Conservation (phyloP, 2,888 invertebrate genomes). For the Sphaerophoria rueppellii region DNA sequence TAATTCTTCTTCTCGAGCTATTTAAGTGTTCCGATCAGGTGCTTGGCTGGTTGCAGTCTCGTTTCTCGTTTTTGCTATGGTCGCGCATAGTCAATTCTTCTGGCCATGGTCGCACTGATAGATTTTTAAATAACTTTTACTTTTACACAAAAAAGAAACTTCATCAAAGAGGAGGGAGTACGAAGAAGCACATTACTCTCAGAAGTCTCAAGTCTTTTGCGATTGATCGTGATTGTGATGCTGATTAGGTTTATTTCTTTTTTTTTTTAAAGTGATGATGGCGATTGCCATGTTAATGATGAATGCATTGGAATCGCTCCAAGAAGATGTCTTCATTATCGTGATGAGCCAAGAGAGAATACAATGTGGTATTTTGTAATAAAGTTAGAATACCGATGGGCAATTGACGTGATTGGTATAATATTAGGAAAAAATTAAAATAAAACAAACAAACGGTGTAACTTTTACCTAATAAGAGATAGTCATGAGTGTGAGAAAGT, state of each 20-base stretch:
- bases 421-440: neutral
- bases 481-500: neutral
- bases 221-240: constrained; percentile 65
- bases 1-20: constrained; percentile 37
- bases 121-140: constrained; percentile 73
- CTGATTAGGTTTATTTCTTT: constrained; percentile 53
- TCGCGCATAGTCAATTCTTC: constrained; percentile 55
- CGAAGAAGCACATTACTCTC: constrained; percentile 24
- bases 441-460: neutral
- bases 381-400: constrained; percentile 33
- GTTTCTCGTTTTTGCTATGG: constrained; percentile 44
- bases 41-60: constrained; percentile 37
- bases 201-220: constrained; percentile 12
- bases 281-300: constrained; percentile 57
- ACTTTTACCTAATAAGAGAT: neutral
- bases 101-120: constrained; percentile 49
- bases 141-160: constrained; percentile 68
- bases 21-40: constrained; percentile 69
- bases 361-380: constrained; percentile 43
- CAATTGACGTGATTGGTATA: constrained; percentile 17
- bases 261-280: constrained; percentile 22
- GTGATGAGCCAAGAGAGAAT: neutral
- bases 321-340: constrained; percentile 56
- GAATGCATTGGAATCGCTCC: constrained; percentile 31
- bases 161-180: constrained; percentile 21